Base-by-base conservation (phyloP, 1,140 invertebrate species). In the Neocloeon triangulifer region DNA sequence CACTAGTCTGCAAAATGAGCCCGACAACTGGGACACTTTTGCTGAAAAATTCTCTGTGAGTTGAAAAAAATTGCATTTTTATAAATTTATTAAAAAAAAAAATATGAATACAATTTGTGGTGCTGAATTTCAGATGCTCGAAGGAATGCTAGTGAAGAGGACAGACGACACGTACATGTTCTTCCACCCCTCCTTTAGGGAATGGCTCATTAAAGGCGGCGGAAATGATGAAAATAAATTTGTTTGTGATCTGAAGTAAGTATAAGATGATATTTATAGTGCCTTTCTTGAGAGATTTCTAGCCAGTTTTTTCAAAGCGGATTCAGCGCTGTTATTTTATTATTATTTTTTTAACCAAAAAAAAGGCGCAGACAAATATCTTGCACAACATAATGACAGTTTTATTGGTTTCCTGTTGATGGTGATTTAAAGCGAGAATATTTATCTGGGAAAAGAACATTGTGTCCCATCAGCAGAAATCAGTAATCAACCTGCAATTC, bases 111-210 rank as follows among this genome's bases (percentile, higher is more conserved):
- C n/a, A n/a, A n/a, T n/a, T n/a, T n/a, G n/a, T n/a, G n/a, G n/a
- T 17, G 12, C 36, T 30, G 9, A 8, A 26, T 8, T 50, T 23
- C 41, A 67, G 56, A 61, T 70, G 35, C 63, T 86, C 8, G 68
- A 73, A 31, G 79, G 78, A 30, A 82, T 92, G 43, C 59, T 95
- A 2, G 75, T 88, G 32, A 81, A 84, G 47, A 61, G 86, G 25
- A 60, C 78, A 33, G 88, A 94, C 52, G 77, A 81, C 45, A 89
- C 84, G 0, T 88, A 84, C 53, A 91, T 92, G 82, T 89, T 92
- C 49, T 91, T 92, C 51, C 88, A 95, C 52, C 85, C 86, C 1
- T 84, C 85, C 7, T 86, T 95, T 52, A 77, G 88, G 58, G 89
- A 95, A 57, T 95, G 88, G 88, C 59, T 95, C 19, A 79, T 89